Percentiles rank a stretch among this genome's conserved stretches.
Conservation (phyloP, 1,140 invertebrate genomes). For the Patella vulgata region DNA sequence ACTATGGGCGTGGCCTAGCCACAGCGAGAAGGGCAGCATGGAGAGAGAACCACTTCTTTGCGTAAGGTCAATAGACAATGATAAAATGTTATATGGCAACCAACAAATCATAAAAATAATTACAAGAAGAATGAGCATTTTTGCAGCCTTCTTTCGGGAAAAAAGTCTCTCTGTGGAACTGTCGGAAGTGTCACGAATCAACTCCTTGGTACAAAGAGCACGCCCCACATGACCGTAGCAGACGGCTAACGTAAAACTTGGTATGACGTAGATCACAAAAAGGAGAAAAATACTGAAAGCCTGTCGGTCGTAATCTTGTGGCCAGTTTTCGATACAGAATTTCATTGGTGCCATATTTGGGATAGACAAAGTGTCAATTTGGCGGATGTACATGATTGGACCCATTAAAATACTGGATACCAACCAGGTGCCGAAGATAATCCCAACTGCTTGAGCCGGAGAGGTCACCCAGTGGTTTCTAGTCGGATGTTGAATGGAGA, state of each 20-base stretch:
- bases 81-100: constrained; percentile 84
- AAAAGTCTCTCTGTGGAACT: constrained; percentile 73
- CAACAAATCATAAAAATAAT: constrained; percentile 94
- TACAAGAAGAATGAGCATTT: constrained; percentile 91
- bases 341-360: constrained; percentile 29
- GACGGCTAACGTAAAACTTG: constrained; percentile 66
- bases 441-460: constrained; percentile 71
- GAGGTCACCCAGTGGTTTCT: constrained; percentile 67
- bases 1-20: constrained; percentile 81
- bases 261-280: constrained; percentile 69
- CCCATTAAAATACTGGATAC: constrained; percentile 75
- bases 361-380: constrained; percentile 26
- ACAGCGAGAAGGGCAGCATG: constrained; percentile 70
- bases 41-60: constrained; percentile 49
- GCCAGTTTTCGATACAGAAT: constrained; percentile 73
- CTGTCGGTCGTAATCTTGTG: constrained; percentile 57
- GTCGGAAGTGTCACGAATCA: constrained; percentile 70
- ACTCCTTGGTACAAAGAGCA: constrained; percentile 71
- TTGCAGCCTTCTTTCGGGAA: constrained; percentile 87
- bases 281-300: constrained; percentile 70
- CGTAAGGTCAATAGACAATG: constrained; percentile 73
- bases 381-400: constrained; percentile 73
- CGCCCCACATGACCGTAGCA: constrained; percentile 69
- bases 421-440: constrained; percentile 75
- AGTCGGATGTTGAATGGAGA: constrained; percentile 79